Evolutionary conservation across 2,113 vertebrate species (phyloP), one percentile per base, ranked within the genome.

Genomic region (Eptatretus burgeri): DNA sequence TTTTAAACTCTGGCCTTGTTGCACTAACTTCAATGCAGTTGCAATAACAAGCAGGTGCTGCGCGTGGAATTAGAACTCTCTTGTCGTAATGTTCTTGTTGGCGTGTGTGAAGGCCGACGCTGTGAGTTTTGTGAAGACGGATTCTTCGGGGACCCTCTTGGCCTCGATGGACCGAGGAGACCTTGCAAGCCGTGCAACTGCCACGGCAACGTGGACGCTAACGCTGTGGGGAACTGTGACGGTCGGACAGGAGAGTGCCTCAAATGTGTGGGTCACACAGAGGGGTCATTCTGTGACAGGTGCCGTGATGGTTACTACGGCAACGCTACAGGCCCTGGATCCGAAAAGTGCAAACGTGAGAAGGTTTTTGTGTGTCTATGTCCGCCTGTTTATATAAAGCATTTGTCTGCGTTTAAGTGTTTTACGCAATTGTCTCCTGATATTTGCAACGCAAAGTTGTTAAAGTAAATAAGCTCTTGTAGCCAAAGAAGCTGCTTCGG

Each of bases 61-160:
- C 27, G 7, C 27, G 27, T 41, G 27, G 27, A 41, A 41, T 41
- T 41, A 7, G 7, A 41, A 41, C 27, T 41, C 27, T 41, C 27
- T 41, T n/a, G n/a, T n/a, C 27, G 27, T 41, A 41, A 41, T 41
- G 27, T 41, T 41, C 27, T 41, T 41, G 7, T 41, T 41, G 3
- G 7, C 27, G n/a, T 19, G 56, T 10, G 9, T 13, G 1, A 72
- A 98, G 91, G 91, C 14, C 93, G 87, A 66, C 76, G 85, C 19
- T 98, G 91, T 1, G 91, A 95, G 72, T 77, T 95, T 51, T 98
- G 91, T 60, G 89, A 95, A 0, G 91, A 98, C 0, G 84, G 85
- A 5, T 93, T 85, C 74, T 98, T 95, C 0, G 91, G 89, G 3
- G 83, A 95, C 69, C 87, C 91, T 0, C 73, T 84, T 69, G 85